Conservation (phyloP, 2,797 vertebrate genomes). For the Otolemur crassicaudatus region DNA sequence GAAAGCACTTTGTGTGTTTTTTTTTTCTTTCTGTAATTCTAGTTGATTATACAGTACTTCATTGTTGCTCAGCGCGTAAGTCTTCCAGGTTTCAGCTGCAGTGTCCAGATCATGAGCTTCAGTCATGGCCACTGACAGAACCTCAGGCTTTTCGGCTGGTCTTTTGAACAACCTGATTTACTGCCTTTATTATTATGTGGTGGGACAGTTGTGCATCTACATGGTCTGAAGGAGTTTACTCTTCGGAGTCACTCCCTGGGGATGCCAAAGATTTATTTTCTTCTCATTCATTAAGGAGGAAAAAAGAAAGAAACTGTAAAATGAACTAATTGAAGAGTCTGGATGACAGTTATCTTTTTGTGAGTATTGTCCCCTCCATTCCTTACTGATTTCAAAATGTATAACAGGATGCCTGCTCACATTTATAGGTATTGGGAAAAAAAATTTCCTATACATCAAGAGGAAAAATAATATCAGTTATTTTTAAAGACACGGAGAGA, state of each 20-base stretch:
- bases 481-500: constrained; percentile 31
- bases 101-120: constrained; percentile 2
- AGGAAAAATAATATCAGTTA: constrained; percentile 16
- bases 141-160: not conserved
- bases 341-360: not conserved
- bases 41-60: constrained; percentile 31
- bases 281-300: constrained; percentile 38
- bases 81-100: not conserved
- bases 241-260: constrained; percentile 1
- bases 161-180: constrained; percentile 30
- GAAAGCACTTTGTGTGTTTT: not conserved
- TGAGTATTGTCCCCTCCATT: not conserved
- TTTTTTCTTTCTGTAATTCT: not conserved
- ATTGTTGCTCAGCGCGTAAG: not conserved
- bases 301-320: not conserved
- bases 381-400: not conserved
- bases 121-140: not conserved
- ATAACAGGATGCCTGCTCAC: not conserved
- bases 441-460: not conserved
- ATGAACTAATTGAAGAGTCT: constrained; percentile 1
- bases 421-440: not conserved
- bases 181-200: constrained; percentile 21
- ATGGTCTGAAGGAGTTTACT: constrained; percentile 2
- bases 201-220: not conserved
- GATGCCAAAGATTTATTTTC: constrained; percentile 54